Evolutionary conservation across 2,888 invertebrate genomes (phyloP), one percentile per base, ranked within the genome.

Genomic region (Rugalucina vietnamica): DNA sequence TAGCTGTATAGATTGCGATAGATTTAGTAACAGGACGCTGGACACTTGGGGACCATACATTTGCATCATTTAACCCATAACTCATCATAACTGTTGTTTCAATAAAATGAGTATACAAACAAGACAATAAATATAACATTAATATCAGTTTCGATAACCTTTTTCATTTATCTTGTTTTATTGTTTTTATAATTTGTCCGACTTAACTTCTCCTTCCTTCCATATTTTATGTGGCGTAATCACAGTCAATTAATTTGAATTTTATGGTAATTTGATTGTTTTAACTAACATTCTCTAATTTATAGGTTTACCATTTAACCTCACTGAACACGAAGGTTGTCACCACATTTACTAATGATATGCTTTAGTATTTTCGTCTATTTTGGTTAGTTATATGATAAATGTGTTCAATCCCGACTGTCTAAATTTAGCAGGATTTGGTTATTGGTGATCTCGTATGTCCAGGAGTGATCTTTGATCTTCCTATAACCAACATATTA

Each of bases 401-500:
- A n/a, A 54, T 54, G 54, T n/a, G 54, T 54, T 21, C 54, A 54
- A 54, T 54, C 54, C 54, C 54, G 4, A 4, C 21, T 8, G 12
- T 4, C 54, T 54, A 54, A n/a, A 54, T 54, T 54, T 54, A 21
- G 54, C n/a, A 18, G 4, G 21, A n/a, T 8, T 8, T 21, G 3
- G 54, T 54, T 54, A n/a, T 54, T 18, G n/a, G n/a, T n/a, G n/a
- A n/a, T n/a, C n/a, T n/a, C n/a, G n/a, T n/a, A n/a, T n/a, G n/a
- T n/a, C n/a, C n/a, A n/a, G n/a, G n/a, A n/a, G n/a, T 54, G 54
- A 54, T 54, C 60, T 60, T 60, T 60, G 60, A 60, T 60, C 60
- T 60, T 60, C 60, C 60, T 29, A 29, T 5, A 60, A 27, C 60
- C 10, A 5, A 5, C 29, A n/a, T n/a, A n/a, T n/a, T n/a, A n/a